These are phyloP conservation scores for Oreochromis niloticus DNA, from an alignment of 2,113 vertebrate species.

Conservation along the genomic window DNA sequence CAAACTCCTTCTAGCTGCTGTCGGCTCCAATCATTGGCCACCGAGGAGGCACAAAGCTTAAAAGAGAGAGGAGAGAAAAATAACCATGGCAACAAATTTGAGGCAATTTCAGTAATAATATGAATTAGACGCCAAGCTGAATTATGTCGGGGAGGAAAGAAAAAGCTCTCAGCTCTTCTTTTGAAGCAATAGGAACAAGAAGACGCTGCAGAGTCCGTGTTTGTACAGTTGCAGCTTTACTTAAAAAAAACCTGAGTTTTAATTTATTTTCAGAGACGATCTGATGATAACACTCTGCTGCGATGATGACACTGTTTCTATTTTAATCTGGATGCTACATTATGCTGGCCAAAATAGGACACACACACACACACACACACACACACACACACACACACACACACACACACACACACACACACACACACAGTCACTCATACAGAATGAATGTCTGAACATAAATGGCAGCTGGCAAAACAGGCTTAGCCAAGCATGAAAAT, in stretches of 20 bases:
- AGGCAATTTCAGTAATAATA: constrained; percentile 76
- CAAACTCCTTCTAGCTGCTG: constrained; percentile 42
- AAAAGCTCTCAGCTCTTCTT: constrained; percentile 42
- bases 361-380: constrained; percentile 13
- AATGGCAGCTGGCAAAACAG: constrained; percentile 71
- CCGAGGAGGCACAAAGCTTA: constrained; percentile 47
- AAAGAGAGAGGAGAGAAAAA: constrained; percentile 65
- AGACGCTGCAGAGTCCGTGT: background rate
- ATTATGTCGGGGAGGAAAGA: constrained; percentile 48
- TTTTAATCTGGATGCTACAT: constrained; percentile 5
- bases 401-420: background rate
- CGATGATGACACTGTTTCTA: background rate
- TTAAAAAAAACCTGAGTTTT: background rate
- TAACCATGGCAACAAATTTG: constrained; percentile 79
- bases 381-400: constrained; percentile 10
- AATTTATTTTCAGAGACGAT: background rate
- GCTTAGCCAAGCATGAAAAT: constrained; percentile 61
- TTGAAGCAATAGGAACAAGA: constrained; percentile 16
- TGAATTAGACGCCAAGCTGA: constrained; percentile 61
- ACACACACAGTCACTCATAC: constrained; percentile 22
- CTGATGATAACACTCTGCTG: background rate
- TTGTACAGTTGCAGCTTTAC: background rate
- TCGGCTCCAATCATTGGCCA: constrained; percentile 58
- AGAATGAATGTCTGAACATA: constrained; percentile 56
- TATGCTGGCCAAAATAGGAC: constrained; percentile 25